A percentile compares a stretch with the other conserved stretches of the same genome.
These are phyloP conservation scores for Seriola dumerili DNA, from an alignment of 2,113 vertebrate species.

Conservation along the genomic window DNA sequence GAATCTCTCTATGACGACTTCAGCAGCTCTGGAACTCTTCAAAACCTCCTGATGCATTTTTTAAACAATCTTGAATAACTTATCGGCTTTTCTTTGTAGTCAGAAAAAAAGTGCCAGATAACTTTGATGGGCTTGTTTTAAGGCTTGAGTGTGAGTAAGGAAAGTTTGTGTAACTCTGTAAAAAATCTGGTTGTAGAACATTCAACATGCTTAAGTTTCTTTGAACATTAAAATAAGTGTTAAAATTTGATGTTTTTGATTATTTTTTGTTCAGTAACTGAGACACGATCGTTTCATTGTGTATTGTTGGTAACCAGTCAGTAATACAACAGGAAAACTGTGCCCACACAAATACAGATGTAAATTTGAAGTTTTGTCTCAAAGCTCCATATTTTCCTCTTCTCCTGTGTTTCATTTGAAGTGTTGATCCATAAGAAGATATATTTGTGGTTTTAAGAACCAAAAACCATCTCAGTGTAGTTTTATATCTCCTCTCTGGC, in stretches of 20 bases:
- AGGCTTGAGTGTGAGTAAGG: neutral
- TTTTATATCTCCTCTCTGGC: no score
- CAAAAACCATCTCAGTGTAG: no score
- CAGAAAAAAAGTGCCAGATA: neutral
- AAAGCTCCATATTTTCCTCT: no score
- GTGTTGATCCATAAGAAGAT: no score
- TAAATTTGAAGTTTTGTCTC: no score
- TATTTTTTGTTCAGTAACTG: neutral
- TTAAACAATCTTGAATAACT: neutral
- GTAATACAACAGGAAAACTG: no score
- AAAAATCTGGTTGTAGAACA: neutral
- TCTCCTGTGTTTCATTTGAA: no score
- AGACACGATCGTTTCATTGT: neutral
- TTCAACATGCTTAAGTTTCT: neutral
- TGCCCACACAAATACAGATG: no score
- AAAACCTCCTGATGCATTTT: conserved; percentile 7
- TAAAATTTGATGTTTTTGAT: neutral
- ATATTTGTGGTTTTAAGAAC: no score
- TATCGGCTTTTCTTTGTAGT: conserved; percentile 31
- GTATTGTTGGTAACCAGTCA: neutral
- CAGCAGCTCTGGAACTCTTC: neutral
- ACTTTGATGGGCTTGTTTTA: neutral
- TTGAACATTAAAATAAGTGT: conserved; percentile 1
- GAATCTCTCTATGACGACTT: neutral
- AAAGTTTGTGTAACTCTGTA: neutral